Base-by-base conservation (phyloP, 2,797 vertebrate species). In the Myripristis murdjan region DNA sequence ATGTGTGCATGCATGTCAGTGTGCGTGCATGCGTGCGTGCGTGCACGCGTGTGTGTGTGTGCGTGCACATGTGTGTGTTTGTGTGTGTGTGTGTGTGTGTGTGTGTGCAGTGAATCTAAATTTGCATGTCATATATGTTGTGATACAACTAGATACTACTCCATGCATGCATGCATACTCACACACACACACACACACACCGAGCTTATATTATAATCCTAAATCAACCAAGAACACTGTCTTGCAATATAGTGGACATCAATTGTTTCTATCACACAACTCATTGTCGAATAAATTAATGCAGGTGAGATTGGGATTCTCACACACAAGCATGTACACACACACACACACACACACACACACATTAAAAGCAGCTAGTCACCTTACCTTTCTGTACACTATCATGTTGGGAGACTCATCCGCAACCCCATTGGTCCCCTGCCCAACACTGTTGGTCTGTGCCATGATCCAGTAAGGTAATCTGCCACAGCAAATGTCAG, bases 351-450 rank as follows among this genome's bases (percentile, higher is more conserved):
- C 66, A 68, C 47, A 56, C 82, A 69, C 59, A 49, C 46, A n/a
- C 74, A 67, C 58, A 83, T 84, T 86, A 86, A 89, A 86, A 89
- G 83, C 79, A 52, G 54, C 78, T n/a, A n/a, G n/a, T n/a, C 20
- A 55, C 64, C 87, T 94, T 97, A 98, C 97, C 97, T 98, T 99
- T 93, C 97, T 97, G 92, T 98, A 99, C 79, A 99, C 97, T 91
- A 98, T 94, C 96, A 97, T 98, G 93, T 98, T 98, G 79, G 97
- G 97, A 53, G 97, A 98, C 87, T 99, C 97, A 69, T 98, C 97
- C 10, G 95, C 95, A 84, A 97, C 96, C 88, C 97, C 97, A 28
- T 97, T 97, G 95, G 95, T 97, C 90, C 96, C 96, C 89, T 97
- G 97, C 66, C 95, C 96, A 61, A 96, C 94, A 80, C 94, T 97